Conservation (phyloP, 2,888 invertebrate genomes). For the Pilophorus perplexus region DNA sequence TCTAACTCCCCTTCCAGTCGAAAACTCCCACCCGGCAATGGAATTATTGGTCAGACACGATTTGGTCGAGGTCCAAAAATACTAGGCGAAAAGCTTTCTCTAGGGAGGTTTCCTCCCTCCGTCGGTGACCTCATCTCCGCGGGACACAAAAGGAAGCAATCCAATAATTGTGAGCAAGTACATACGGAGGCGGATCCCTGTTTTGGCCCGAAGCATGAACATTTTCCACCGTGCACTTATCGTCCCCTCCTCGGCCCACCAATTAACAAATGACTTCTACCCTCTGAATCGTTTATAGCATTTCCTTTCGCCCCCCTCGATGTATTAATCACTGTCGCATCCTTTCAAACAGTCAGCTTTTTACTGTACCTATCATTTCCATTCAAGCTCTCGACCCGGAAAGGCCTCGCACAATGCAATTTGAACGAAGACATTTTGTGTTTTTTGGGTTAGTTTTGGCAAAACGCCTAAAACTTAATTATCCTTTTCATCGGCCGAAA, state of each 20-base stretch:
- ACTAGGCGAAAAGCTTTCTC: conserved; percentile 17
- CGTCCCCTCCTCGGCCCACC: background rate
- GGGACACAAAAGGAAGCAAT: conserved; percentile 9
- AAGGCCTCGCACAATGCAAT: no score
- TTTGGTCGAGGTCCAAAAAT: conserved; percentile 29
- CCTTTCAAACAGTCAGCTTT: conserved; percentile 6
- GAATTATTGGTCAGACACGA: conserved; percentile 31
- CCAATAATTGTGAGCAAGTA: conserved; percentile 18
- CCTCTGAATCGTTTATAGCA: conserved; percentile 26
- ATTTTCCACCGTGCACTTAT: conserved; percentile 7
- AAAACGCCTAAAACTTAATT: no score
- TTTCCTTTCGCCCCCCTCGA: conserved; percentile 3
- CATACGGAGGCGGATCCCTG: conserved; percentile 10
- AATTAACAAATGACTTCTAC: conserved; percentile 28
- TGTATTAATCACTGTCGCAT: conserved; percentile 26
- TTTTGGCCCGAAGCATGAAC: background rate
- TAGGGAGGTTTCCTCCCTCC: background rate
- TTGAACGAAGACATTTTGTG: no score
- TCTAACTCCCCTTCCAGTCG: no score
- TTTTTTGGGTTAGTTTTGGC: no score
- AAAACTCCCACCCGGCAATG: conserved; percentile 1
- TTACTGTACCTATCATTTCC: conserved; percentile 6
- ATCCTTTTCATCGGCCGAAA: no score
- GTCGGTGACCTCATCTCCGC: conserved; percentile 2
- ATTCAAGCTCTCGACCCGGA: conserved; percentile 6